A percentile compares a stretch with the other conserved stretches of the same genome.
Evolutionary conservation across 2,888 invertebrate genomes (phyloP).

Genomic region (Abrostola triplasia): DNA sequence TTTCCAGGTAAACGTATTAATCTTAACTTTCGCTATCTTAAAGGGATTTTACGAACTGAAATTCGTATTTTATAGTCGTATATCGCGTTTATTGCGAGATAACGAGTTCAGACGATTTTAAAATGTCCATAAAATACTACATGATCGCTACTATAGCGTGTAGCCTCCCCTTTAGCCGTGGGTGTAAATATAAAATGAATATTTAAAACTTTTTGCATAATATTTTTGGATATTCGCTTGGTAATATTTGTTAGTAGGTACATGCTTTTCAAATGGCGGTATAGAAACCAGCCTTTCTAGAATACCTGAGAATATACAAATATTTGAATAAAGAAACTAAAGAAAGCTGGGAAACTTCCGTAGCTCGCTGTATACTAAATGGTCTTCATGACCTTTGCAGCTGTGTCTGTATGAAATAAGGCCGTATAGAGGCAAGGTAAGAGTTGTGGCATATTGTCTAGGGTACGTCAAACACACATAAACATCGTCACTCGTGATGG

Average conservation of each 20-base stretch:
- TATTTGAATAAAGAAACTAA: too few species aligned
- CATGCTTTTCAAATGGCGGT: too few species aligned
- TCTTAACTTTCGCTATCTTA: constrained; percentile 15
- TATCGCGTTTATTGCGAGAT: constrained; percentile 44
- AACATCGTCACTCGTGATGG: background rate
- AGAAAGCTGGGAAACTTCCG: too few species aligned
- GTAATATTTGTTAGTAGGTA: background rate
- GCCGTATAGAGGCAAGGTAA: too few species aligned
- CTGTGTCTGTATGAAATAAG: too few species aligned
- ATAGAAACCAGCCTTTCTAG: background rate
- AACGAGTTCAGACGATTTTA: constrained; percentile 38
- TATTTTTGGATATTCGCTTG: background rate
- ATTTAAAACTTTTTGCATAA: background rate
- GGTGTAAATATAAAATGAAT: constrained; percentile 5
- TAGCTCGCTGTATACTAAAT: too few species aligned
- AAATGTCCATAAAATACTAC: constrained; percentile 42
- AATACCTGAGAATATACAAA: background rate
- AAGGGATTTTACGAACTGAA: constrained; percentile 32
- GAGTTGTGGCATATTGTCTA: background rate
- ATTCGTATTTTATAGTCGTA: constrained; percentile 33
- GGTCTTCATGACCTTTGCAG: too few species aligned
- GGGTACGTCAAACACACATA: background rate
- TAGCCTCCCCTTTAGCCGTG: background rate
- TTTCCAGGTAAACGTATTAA: constrained; percentile 10
- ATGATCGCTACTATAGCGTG: constrained; percentile 17